A percentile compares a stretch with the other conserved stretches of the same genome.
Evolutionary conservation across 2,113 vertebrate genomes (phyloP).

Genomic region (Maccullochella peelii): DNA sequence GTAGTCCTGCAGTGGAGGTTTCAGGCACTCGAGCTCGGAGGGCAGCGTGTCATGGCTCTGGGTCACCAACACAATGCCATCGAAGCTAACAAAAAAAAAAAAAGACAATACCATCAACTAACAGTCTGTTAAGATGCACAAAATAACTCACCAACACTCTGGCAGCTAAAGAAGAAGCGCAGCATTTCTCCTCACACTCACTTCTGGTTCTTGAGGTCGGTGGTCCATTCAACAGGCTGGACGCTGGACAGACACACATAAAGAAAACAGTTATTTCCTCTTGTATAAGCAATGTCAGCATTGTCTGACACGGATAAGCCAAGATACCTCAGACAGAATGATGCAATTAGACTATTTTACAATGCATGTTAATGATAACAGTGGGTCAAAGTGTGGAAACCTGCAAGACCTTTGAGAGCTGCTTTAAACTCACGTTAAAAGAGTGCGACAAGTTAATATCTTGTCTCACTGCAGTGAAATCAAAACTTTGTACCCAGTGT

Average conservation of each 20-base stretch:
- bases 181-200: slow-evolving; percentile 64
- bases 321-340: neutral
- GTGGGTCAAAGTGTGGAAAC: slow-evolving; percentile 38
- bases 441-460: neutral
- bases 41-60: slow-evolving; percentile 77
- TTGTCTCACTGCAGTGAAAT: neutral
- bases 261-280: slow-evolving; percentile 20
- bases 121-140: neutral
- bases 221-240: slow-evolving; percentile 81
- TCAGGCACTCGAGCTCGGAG: slow-evolving; percentile 75
- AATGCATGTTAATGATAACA: slow-evolving; percentile 37
- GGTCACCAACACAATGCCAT: slow-evolving; percentile 85
- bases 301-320: neutral
- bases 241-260: slow-evolving; percentile 59
- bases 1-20: slow-evolving; percentile 81
- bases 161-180: neutral
- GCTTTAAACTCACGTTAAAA: neutral
- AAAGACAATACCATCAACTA: neutral
- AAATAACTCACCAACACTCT: neutral
- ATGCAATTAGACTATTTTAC: slow-evolving; percentile 8
- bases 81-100: slow-evolving; percentile 72
- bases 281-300: slow-evolving; percentile 32
- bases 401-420: slow-evolving; percentile 53
- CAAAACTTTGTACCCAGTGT: slow-evolving; percentile 3
- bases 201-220: slow-evolving; percentile 82